Conservation (phyloP, 2,113 vertebrate species). For the Abramis brama region DNA sequence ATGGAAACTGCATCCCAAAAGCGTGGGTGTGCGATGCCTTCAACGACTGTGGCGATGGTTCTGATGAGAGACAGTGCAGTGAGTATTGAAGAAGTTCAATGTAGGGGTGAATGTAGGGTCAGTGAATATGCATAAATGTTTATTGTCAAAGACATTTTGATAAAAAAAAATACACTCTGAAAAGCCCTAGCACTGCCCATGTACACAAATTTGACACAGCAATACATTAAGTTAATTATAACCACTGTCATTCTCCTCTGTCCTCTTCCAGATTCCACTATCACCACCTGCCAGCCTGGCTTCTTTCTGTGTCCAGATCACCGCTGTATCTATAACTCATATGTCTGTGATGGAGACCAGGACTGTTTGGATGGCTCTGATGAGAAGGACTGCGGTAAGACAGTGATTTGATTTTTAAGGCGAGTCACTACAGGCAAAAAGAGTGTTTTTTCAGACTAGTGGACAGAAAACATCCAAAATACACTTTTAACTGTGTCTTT, state of each 20-base stretch:
- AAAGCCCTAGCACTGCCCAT: background rate
- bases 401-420: background rate
- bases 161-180: background rate
- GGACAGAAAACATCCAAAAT: no score
- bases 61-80: slow-evolving; percentile 93
- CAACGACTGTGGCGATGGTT: slow-evolving; percentile 94
- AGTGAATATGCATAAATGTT: background rate
- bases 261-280: slow-evolving; percentile 73
- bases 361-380: slow-evolving; percentile 94
- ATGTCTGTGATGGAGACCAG: slow-evolving; percentile 90
- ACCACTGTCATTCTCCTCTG: background rate
- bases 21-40: slow-evolving; percentile 94
- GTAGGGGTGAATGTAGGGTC: background rate
- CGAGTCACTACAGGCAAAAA: no score
- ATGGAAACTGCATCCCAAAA: slow-evolving; percentile 84
- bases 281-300: slow-evolving; percentile 82
- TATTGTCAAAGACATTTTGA: background rate
- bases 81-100: slow-evolving; percentile 61
- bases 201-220: background rate
- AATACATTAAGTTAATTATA: background rate
- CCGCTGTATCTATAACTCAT: slow-evolving; percentile 87
- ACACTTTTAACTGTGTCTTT: no score
- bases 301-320: slow-evolving; percentile 95
- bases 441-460: no score
- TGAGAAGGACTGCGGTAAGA: slow-evolving; percentile 88